These are phyloP conservation scores for Casuarius casuarius DNA, from an alignment of 2,113 vertebrate genomes.

Conservation along the genomic window DNA sequence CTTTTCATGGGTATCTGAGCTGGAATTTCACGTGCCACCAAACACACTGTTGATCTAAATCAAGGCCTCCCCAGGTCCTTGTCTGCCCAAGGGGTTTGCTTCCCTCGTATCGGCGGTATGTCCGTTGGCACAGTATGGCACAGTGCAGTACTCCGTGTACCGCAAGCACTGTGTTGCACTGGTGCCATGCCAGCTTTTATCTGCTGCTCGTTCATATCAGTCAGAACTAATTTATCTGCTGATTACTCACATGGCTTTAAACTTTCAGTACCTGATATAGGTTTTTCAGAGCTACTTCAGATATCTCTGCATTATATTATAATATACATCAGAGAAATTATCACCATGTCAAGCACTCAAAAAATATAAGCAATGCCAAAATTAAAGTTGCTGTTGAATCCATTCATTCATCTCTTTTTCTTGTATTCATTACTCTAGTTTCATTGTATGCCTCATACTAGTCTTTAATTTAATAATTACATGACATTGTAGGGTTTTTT, in stretches of 20 bases:
- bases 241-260: neutral
- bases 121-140: neutral
- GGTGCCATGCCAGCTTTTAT: neutral
- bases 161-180: fast-evolving
- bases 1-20: neutral
- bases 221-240: slow-evolving; percentile 14
- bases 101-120: fast-evolving
- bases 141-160: neutral
- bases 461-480: neutral
- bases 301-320: neutral
- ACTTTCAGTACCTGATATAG: neutral
- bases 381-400: neutral
- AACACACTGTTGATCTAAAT: neutral
- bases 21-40: neutral
- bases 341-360: neutral
- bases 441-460: neutral
- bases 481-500: neutral
- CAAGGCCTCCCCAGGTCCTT: neutral
- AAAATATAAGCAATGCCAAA: neutral
- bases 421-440: neutral
- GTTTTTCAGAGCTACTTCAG: neutral
- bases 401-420: neutral
- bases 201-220: slow-evolving; percentile 4
- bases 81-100: neutral
- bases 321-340: neutral